Percentiles rank a stretch among this genome's conserved stretches.
Evolutionary conservation across 2,797 vertebrate genomes (phyloP).

Genomic region (Bradypodion ventrale): DNA sequence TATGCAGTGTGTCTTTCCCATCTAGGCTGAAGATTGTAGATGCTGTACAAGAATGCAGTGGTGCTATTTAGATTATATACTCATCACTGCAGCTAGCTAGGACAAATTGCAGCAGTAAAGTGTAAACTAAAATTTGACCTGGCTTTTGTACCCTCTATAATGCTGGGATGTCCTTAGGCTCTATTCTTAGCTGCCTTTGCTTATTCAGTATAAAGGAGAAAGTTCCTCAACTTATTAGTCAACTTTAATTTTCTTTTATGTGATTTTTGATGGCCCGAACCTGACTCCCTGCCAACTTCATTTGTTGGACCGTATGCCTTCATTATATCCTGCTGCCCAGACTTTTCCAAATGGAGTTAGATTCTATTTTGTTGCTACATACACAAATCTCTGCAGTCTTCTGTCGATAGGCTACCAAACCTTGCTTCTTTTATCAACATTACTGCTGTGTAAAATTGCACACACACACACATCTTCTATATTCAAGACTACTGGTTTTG

Average conservation of each 20-base stretch:
- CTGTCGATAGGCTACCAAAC: not conserved
- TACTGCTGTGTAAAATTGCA: not conserved
- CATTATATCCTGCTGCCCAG: not conserved
- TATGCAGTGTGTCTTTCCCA: not conserved
- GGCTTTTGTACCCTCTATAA: not conserved
- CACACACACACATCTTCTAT: not conserved
- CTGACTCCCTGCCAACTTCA: too few species aligned
- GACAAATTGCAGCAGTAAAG: not conserved
- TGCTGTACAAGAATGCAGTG: not conserved
- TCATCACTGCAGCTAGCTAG: not conserved
- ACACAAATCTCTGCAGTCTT: not conserved
- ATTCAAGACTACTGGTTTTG: not conserved
- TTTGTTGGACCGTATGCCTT: not conserved
- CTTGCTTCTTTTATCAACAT: not conserved
- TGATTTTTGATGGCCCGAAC: not conserved
- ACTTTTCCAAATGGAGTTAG: not conserved
- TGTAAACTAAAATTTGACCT: not conserved
- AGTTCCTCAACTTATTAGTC: not conserved
- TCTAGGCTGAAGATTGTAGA: not conserved
- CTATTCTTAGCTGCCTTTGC: not conserved
- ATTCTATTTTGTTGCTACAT: not conserved
- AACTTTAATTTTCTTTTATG: not conserved
- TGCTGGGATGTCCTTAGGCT: not conserved
- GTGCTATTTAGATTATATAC: not conserved
- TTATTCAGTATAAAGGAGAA: not conserved